phyloP scores from a whole-genome alignment of 2,113 vertebrate species.

The Platanista minor region DNA sequence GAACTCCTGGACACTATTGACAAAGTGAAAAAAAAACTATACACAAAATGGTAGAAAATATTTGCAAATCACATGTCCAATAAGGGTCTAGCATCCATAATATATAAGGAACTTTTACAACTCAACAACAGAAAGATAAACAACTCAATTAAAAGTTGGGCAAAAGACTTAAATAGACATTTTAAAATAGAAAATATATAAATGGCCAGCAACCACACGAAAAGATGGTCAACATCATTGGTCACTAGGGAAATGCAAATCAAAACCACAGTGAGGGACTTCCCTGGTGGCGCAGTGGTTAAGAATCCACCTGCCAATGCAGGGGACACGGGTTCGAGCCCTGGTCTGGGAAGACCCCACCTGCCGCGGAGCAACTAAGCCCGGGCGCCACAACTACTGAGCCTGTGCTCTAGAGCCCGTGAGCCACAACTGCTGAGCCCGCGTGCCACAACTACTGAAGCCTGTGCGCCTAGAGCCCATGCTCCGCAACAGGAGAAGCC shows the following conservation, averaged over 20 bases:
- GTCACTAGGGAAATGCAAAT: background rate
- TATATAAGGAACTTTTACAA: background rate
- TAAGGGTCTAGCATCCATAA: background rate
- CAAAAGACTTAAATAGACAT: background rate
- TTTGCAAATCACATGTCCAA: background rate
- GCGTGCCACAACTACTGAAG: too few species aligned
- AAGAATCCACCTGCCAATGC: too few species aligned
- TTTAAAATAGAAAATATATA: background rate
- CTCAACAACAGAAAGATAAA: background rate
- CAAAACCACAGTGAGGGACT: background rate
- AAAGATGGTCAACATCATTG: background rate
- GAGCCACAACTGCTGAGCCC: too few species aligned
- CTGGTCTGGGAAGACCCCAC: too few species aligned
- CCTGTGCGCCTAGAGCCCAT: too few species aligned
- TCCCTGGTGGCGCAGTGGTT: too few species aligned
- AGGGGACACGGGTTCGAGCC: too few species aligned
- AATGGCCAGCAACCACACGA: background rate
- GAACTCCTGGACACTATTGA: background rate
- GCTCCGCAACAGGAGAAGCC: too few species aligned
- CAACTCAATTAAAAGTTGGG: background rate
- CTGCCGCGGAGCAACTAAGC: too few species aligned
- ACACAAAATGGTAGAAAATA: background rate
- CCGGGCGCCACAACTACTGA: too few species aligned
- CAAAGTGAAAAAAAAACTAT: background rate
- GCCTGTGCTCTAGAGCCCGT: too few species aligned